Conservation (phyloP, 2,113 vertebrate genomes). For the Strigops habroptila region DNA sequence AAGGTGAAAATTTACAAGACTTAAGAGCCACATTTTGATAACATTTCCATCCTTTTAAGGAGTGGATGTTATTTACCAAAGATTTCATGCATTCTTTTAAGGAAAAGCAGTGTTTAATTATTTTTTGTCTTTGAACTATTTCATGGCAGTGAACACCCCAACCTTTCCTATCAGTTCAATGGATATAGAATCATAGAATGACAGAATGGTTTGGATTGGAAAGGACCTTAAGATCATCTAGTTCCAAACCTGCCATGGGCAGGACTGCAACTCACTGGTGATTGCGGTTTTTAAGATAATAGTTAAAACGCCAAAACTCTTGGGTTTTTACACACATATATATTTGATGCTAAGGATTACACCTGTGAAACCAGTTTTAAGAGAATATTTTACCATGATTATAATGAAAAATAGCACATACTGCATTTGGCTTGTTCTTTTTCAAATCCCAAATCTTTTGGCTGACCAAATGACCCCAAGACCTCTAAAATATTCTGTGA, state of each 20-base stretch:
- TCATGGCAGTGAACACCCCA: neutral
- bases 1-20: neutral
- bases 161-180: neutral
- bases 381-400: neutral
- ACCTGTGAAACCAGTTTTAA: neutral
- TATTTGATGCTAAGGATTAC: neutral
- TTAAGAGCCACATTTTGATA: neutral
- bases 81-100: neutral
- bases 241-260: neutral
- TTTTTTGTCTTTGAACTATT: neutral
- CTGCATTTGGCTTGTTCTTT: neutral
- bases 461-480: slow-evolving; percentile 40
- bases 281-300: neutral
- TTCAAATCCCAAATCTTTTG: slow-evolving; percentile 24
- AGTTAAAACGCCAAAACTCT: neutral
- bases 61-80: neutral
- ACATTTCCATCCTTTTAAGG: neutral
- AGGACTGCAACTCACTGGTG: neutral
- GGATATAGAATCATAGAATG: neutral
- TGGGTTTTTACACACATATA: fast-evolving
- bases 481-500: slow-evolving; percentile 47
- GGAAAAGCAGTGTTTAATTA: neutral
- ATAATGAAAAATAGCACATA: neutral
- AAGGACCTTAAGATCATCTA: neutral
- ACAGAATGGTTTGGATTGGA: neutral